Evolutionary conservation across 2,797 vertebrate species (phyloP), one percentile per base, ranked within the genome.

Genomic region (Acipenser oxyrinchus): DNA sequence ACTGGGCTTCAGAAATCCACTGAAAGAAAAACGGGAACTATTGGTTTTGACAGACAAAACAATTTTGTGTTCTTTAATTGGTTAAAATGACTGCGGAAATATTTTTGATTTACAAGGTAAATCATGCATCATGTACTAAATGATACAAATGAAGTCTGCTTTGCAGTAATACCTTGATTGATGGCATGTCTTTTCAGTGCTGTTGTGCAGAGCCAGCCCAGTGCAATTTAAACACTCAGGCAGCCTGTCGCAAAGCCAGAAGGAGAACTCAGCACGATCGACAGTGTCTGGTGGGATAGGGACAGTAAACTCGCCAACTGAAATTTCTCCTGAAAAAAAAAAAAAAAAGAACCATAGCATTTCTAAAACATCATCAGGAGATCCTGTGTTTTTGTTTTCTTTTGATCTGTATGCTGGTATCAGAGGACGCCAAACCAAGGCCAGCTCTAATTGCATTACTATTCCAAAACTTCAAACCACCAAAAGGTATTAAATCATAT

Each of bases 21-120:
- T n/a, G 12, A 81, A 76, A 69, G 66, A 75, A 76, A 76, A 79
- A 37, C 23, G 3, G 23, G 23, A 37, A 62, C 69, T 81, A 88
- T 84, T 76, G 81, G 85, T 86, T 81, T 72, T 72, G 73, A 79
- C 70, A 71, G 63, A 62, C 58, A 66, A 50, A 57, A 18, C 69
- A 68, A 63, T 60, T 63, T 37, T 68, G 67, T 77, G 76, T 76
- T 79, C 74, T 79, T 79, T 80, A 76, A 83, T 87, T 78, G 82
- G 83, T 84, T 81, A 81, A 48, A 67, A 48, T 66, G 70, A 60
- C 71, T 23, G 23, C 23, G 23, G 3, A 37, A 37, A 37, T 37
- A 37, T 37, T 65, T 81, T 78, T 80, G 74, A 80, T 79, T 71
- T 78, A 72, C 78, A 65, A 57, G 71, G 62, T n/a, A n/a, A n/a